phyloP scores from a whole-genome alignment of 2,113 vertebrate species.

The Saccopteryx leptura region DNA sequence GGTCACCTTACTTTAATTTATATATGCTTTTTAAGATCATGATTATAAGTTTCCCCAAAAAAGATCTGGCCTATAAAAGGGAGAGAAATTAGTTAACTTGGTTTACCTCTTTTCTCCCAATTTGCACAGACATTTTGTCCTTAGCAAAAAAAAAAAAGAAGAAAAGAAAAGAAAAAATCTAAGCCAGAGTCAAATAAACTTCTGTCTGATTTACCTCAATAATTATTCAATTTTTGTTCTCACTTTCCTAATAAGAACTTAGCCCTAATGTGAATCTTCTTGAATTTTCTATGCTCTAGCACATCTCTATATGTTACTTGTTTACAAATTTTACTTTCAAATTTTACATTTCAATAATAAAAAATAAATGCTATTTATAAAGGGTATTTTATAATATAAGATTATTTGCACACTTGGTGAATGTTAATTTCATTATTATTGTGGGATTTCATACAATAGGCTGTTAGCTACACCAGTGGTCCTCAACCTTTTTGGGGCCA shows the following conservation, averaged over 20 bases:
- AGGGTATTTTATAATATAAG: constrained; percentile 31
- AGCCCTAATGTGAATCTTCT: background rate
- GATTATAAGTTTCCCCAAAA: background rate
- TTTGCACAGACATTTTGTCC: background rate
- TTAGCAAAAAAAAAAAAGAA: constrained; percentile 35
- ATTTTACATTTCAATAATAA: constrained; percentile 1
- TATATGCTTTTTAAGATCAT: constrained; percentile 47
- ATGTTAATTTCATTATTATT: constrained; percentile 13
- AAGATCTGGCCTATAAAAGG: background rate
- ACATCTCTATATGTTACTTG: background rate
- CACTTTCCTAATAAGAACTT: background rate
- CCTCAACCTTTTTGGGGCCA: too few relatives aligned
- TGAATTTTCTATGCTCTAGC: background rate
- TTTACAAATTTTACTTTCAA: constrained; percentile 29
- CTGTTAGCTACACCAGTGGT: background rate
- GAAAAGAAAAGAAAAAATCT: background rate
- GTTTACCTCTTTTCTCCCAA: constrained; percentile 13
- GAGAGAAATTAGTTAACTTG: constrained; percentile 8
- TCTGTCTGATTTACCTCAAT: constrained; percentile 8
- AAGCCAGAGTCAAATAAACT: background rate
- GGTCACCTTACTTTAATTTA: constrained; percentile 2
- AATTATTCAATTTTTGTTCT: constrained; percentile 39
- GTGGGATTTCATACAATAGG: constrained; percentile 13
- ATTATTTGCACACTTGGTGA: background rate
- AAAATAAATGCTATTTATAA: constrained; percentile 8